Conservation (phyloP, 2,888 invertebrate genomes). For the Drosophila planitibia region DNA sequence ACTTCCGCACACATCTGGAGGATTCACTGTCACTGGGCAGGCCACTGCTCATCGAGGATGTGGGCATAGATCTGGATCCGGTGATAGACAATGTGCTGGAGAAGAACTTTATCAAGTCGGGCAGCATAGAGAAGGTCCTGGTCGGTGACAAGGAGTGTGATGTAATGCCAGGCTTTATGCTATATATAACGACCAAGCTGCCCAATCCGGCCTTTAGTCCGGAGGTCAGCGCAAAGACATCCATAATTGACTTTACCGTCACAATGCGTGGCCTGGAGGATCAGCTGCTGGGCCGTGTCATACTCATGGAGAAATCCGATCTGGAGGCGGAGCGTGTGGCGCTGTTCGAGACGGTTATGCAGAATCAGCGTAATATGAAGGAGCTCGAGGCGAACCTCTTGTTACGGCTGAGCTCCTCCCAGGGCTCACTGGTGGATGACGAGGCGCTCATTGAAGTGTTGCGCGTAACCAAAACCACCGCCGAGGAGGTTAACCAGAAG, state of each 20-base stretch:
- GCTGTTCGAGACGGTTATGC: slow-evolving; percentile 97
- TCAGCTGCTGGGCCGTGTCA: slow-evolving; percentile 96
- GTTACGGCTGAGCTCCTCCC: slow-evolving; percentile 95
- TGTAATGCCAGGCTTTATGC: slow-evolving; percentile 97
- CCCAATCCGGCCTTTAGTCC: slow-evolving; percentile 98
- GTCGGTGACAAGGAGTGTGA: slow-evolving; percentile 99
- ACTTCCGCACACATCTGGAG: slow-evolving; percentile 96
- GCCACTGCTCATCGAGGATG: slow-evolving; percentile 97
- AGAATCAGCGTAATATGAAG: slow-evolving; percentile 98
- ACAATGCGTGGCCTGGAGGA: slow-evolving; percentile 98
- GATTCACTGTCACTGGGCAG: slow-evolving; percentile 94
- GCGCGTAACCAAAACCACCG: slow-evolving; percentile 94
- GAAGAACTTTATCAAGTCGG: slow-evolving; percentile 98
- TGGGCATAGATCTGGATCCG: slow-evolving; percentile 97
- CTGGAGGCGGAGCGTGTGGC: slow-evolving; percentile 97
- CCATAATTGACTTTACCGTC: slow-evolving; percentile 98
- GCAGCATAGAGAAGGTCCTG: slow-evolving; percentile 96
- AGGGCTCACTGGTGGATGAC: slow-evolving; percentile 97
- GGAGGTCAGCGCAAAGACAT: slow-evolving; percentile 97
- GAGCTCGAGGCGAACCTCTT: slow-evolving; percentile 96
- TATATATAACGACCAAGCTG: slow-evolving; percentile 98
- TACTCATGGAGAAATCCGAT: slow-evolving; percentile 98
- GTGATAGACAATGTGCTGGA: slow-evolving; percentile 98
- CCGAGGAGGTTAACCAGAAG: slow-evolving; percentile 98
- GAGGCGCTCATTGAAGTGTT: slow-evolving; percentile 96